Conservation (phyloP, 2,797 vertebrate species). For the Toxotes lorentzi region DNA sequence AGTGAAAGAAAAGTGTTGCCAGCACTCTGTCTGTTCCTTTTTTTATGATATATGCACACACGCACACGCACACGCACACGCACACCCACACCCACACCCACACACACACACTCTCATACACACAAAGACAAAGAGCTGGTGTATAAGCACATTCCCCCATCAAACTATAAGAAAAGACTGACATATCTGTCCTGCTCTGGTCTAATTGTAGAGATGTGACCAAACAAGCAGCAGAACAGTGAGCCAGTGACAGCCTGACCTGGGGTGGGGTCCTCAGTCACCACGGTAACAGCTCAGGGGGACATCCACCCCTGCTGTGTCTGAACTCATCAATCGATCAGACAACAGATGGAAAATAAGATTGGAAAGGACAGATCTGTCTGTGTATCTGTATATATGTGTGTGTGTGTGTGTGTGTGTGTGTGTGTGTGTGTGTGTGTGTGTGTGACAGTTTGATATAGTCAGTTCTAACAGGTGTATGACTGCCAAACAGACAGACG, state of each 20-base stretch:
- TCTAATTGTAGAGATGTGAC: slow-evolving; percentile 62
- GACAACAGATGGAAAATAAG: slow-evolving; percentile 77
- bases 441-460: slow-evolving; percentile 24
- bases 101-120: background rate
- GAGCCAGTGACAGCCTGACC: slow-evolving; percentile 76
- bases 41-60: background rate
- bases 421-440: slow-evolving; percentile 29
- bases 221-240: slow-evolving; percentile 53
- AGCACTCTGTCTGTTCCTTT: background rate
- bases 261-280: slow-evolving; percentile 75
- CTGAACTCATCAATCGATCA: slow-evolving; percentile 81
- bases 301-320: slow-evolving; percentile 73
- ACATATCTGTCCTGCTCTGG: slow-evolving; percentile 36
- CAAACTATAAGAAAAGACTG: slow-evolving; percentile 9
- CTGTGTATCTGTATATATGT: slow-evolving; percentile 22
- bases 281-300: slow-evolving; percentile 78
- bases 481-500: slow-evolving; percentile 73
- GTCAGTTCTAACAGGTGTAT: slow-evolving; percentile 44
- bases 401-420: slow-evolving; percentile 21
- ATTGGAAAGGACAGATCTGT: slow-evolving; percentile 61
- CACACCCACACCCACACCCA: background rate
- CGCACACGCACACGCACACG: background rate
- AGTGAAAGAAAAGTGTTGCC: slow-evolving; percentile 7
- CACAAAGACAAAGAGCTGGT: background rate
- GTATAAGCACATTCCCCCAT: background rate